phyloP scores from a whole-genome alignment of 2,797 vertebrate species.

The Spea hammondii region DNA sequence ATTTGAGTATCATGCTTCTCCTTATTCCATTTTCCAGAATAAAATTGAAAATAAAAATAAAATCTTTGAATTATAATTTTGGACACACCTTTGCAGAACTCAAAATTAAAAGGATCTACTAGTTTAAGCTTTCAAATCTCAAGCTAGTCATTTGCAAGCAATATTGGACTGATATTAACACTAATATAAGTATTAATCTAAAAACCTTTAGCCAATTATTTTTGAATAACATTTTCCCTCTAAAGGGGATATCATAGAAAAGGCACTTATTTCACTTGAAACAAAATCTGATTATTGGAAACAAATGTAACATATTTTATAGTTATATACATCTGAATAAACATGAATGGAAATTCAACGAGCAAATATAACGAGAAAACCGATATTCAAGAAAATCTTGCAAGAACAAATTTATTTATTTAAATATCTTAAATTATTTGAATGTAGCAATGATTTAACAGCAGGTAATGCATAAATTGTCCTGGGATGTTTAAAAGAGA shows the following conservation, averaged over 20 bases:
- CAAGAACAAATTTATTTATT: neutral
- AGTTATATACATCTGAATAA: neutral
- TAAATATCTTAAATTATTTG: neutral
- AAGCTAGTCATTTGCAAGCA: neutral
- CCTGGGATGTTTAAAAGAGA: neutral
- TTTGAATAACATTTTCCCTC: too few relatives aligned
- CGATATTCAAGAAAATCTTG: neutral
- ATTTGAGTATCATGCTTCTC: too few relatives aligned
- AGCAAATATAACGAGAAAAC: neutral
- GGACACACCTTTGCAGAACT: too few relatives aligned
- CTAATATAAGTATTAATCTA: too few relatives aligned
- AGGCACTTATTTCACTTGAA: too few relatives aligned
- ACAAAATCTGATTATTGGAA: too few relatives aligned
- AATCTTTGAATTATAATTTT: too few relatives aligned
- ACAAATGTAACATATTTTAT: neutral
- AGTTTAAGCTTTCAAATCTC: conserved; percentile 3
- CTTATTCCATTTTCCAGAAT: too few relatives aligned
- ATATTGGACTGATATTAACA: too few relatives aligned
- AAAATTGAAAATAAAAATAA: too few relatives aligned
- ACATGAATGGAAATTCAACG: neutral
- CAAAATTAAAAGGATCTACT: neutral
- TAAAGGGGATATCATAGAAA: too few relatives aligned
- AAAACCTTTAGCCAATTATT: too few relatives aligned
- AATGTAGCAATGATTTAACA: neutral
- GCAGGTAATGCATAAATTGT: neutral